Evolutionary conservation across 2,797 vertebrate genomes (phyloP).

Genomic region (Sphenopsis melanotis): DNA sequence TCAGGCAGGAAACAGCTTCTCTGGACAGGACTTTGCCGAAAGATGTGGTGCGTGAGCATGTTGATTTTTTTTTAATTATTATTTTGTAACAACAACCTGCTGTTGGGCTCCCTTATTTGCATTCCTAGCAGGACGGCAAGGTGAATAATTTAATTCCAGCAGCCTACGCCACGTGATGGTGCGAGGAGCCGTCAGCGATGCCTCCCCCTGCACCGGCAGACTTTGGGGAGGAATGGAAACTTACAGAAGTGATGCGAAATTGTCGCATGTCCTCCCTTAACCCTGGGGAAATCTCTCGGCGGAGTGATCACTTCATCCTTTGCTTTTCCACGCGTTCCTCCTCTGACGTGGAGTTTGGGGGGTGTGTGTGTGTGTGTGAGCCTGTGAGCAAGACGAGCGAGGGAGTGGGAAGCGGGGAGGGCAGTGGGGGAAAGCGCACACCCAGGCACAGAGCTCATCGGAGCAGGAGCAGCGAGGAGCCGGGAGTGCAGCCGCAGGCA

Average conservation of each 20-base stretch:
- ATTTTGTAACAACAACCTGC: background rate
- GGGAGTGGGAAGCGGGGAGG: conserved; percentile 24
- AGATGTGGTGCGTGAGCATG: background rate
- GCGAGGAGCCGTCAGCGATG: background rate
- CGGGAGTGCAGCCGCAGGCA: conserved; percentile 53
- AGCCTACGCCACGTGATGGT: background rate
- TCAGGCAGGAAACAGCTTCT: background rate
- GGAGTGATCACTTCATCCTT: conserved; percentile 15
- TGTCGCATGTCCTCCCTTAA: conserved; percentile 33
- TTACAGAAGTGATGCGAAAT: conserved; percentile 40
- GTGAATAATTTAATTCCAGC: conserved; percentile 60
- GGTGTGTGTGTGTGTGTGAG: background rate
- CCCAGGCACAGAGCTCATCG: conserved; percentile 71
- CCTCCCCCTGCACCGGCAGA: background rate
- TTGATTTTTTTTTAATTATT: conserved; percentile 18
- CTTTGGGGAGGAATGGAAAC: conserved; percentile 25
- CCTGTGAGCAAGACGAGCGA: background rate
- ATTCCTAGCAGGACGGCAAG: conserved; percentile 43
- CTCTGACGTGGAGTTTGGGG: conserved; percentile 74
- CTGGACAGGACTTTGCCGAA: background rate
- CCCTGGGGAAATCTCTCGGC: conserved; percentile 25
- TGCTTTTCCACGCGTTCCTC: conserved; percentile 74
- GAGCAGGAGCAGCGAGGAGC: conserved; percentile 67
- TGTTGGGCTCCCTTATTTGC: conserved; percentile 39
- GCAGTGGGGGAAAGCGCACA: background rate